Percentiles rank a stretch among this genome's conserved stretches.
Evolutionary conservation across 2,888 invertebrate genomes (phyloP).

Genomic region (Poecilobothrus nobilitatus): DNA sequence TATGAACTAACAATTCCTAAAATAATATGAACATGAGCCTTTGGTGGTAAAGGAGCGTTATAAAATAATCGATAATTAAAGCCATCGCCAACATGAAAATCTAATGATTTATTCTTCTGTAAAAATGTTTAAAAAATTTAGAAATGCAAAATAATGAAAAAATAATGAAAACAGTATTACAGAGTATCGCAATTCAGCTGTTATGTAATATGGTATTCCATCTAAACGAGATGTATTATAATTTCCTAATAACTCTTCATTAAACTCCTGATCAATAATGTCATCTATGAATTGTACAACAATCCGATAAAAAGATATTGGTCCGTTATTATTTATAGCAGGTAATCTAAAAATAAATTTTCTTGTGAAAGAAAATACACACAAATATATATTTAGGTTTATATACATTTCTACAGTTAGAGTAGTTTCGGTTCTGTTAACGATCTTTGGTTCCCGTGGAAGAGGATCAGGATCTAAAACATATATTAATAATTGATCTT

Average conservation of each 20-base stretch:
- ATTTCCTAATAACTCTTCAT: slow-evolving; percentile 53
- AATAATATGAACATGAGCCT: slow-evolving; percentile 57
- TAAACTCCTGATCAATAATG: slow-evolving; percentile 56
- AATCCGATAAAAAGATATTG: slow-evolving; percentile 64
- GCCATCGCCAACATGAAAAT: slow-evolving; percentile 71
- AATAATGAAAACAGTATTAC: slow-evolving; percentile 31
- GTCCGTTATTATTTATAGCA: slow-evolving; percentile 67
- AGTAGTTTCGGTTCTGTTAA: slow-evolving; percentile 52
- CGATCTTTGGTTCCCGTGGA: slow-evolving; percentile 59
- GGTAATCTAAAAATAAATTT: slow-evolving; percentile 36
- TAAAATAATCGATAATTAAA: slow-evolving; percentile 62
- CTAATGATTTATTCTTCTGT: slow-evolving; percentile 48
- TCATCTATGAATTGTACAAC: slow-evolving; percentile 60
- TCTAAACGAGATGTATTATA: slow-evolving; percentile 58
- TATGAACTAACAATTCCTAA: slow-evolving; percentile 63
- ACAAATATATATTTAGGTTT: background rate
- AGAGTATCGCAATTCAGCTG: slow-evolving; percentile 66
- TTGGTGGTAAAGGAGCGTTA: slow-evolving; percentile 63
- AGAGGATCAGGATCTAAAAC: slow-evolving; percentile 53
- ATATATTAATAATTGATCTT: background rate
- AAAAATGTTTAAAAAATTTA: background rate
- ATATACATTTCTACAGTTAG: slow-evolving; percentile 56
- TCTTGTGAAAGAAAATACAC: too few relatives aligned
- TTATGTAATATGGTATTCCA: slow-evolving; percentile 69
- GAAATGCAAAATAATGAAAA: background rate